Evolutionary conservation across 2,113 vertebrate genomes (phyloP).

Genomic region (Xiphophorus hellerii): DNA sequence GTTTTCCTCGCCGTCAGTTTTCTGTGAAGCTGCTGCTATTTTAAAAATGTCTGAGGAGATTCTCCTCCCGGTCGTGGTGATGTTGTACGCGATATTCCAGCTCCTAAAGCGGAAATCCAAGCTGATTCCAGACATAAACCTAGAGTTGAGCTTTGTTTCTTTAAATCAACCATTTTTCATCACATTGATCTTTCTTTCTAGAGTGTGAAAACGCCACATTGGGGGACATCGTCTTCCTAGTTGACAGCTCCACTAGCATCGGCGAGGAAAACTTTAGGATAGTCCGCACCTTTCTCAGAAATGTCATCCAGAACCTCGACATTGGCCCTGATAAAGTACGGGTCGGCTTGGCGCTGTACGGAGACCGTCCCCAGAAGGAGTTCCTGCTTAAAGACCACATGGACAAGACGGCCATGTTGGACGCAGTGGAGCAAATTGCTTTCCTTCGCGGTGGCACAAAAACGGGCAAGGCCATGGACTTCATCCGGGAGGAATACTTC

Average conservation of each 20-base stretch:
- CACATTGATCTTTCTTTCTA: conserved; percentile 22
- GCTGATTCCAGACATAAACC: no score
- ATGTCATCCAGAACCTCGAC: conserved; percentile 67
- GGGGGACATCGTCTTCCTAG: conserved; percentile 81
- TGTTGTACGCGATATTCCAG: no score
- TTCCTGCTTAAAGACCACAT: conserved; percentile 74
- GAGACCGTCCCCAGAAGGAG: conserved; percentile 46
- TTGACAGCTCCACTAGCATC: conserved; percentile 79
- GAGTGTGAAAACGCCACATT: conserved; percentile 71
- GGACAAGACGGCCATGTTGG: conserved; percentile 66
- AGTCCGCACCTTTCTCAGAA: conserved; percentile 73
- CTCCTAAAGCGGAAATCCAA: no score
- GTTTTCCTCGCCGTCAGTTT: no score
- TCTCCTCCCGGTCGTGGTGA: no score
- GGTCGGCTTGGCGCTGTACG: conserved; percentile 80
- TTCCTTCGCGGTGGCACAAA: conserved; percentile 62
- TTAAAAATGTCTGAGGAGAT: no score
- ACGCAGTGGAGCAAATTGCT: conserved; percentile 63
- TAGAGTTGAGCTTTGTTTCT: no score
- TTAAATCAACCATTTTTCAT: no score
- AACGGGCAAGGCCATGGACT: conserved; percentile 75
- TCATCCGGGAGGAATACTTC: conserved; percentile 71
- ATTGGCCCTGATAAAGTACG: conserved; percentile 69
- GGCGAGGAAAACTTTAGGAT: conserved; percentile 64
- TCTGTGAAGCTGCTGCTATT: no score